Conservation (phyloP, 2,888 invertebrate species). For the Hyles lineata region DNA sequence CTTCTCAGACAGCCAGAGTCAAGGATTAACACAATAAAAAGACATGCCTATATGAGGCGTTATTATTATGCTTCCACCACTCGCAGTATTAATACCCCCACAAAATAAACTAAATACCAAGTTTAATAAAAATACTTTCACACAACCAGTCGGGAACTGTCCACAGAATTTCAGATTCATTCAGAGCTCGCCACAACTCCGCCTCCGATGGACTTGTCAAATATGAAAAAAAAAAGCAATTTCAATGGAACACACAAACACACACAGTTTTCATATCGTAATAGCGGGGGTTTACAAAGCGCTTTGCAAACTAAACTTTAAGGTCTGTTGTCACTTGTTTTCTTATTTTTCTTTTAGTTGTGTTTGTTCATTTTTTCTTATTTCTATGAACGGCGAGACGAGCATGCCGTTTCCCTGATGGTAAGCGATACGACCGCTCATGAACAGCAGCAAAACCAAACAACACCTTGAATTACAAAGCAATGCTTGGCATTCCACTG, state of each 20-base stretch:
- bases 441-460: too few relatives aligned
- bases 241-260: constrained; percentile 8
- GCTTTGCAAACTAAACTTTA: constrained; percentile 15
- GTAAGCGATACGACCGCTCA: too few relatives aligned
- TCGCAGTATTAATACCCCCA: too few relatives aligned
- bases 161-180: constrained; percentile 12
- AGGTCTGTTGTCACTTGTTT: neutral
- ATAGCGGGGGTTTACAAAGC: neutral
- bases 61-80: too few relatives aligned
- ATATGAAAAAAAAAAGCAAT: constrained; percentile 15
- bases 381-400: too few relatives aligned
- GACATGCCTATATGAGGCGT: too few relatives aligned
- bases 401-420: too few relatives aligned
- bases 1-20: too few relatives aligned
- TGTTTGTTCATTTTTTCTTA: too few relatives aligned
- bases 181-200: neutral
- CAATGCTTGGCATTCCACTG: too few relatives aligned
- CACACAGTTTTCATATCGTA: neutral
- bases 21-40: neutral
- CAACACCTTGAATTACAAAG: too few relatives aligned
- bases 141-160: neutral
- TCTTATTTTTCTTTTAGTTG: neutral
- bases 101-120: neutral
- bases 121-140: neutral
- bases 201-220: neutral